A percentile compares a stretch with the other conserved stretches of the same genome.
Conservation (phyloP, 2,888 invertebrate genomes). For the Agrotis exclamationis region DNA sequence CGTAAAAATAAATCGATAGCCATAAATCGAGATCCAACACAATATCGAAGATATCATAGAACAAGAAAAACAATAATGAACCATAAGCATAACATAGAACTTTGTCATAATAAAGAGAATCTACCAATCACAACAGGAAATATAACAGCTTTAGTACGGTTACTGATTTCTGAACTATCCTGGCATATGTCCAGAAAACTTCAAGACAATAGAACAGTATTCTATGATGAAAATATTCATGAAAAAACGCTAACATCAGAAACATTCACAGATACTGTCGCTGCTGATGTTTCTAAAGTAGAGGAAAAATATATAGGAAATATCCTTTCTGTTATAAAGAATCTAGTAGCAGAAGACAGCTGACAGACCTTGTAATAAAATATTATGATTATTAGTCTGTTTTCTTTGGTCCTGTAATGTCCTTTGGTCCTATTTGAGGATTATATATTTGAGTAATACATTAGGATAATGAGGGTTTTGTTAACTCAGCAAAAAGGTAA, state of each 20-base stretch:
- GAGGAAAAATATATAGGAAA: conserved; percentile 36
- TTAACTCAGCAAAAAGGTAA: conserved; percentile 39
- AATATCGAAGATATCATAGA: conserved; percentile 1
- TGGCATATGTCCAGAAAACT: conserved; percentile 51
- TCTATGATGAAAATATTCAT: conserved; percentile 33
- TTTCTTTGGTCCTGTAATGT: conserved; percentile 58
- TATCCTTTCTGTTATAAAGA: conserved; percentile 42
- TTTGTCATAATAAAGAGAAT: conserved; percentile 28
- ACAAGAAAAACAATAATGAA: not conserved
- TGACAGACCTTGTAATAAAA: conserved; percentile 62
- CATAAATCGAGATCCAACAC: not conserved
- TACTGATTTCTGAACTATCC: conserved; percentile 20
- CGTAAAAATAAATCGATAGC: no score
- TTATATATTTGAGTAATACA: conserved; percentile 48
- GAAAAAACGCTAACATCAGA: conserved; percentile 40
- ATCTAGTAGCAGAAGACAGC: conserved; percentile 48
- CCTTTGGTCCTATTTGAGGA: conserved; percentile 41
- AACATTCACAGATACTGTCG: conserved; percentile 29
- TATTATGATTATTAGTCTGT: conserved; percentile 66
- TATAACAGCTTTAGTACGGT: conserved; percentile 16
- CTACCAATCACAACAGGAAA: conserved; percentile 34
- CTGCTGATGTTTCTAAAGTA: conserved; percentile 48
- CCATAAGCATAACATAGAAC: conserved; percentile 7
- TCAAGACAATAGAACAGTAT: conserved; percentile 16
- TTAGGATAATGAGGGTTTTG: conserved; percentile 45